A percentile compares a stretch with the other conserved stretches of the same genome.
Evolutionary conservation across 2,797 vertebrate genomes (phyloP).

Genomic region (Lerista edwardsae): DNA sequence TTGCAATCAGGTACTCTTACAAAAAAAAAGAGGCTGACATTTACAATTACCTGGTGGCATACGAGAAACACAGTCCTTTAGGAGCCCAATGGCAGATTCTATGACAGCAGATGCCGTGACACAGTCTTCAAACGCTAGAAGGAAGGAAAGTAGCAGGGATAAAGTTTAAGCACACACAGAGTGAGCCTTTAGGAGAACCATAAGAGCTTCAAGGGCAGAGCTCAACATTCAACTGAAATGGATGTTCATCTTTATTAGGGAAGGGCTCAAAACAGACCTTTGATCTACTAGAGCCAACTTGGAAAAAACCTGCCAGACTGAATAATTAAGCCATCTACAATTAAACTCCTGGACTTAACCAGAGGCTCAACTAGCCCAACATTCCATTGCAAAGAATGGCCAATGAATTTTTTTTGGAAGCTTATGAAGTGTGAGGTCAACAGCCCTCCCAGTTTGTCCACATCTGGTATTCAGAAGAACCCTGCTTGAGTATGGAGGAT

Average conservation of each 20-base stretch:
- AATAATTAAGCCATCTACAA: neutral
- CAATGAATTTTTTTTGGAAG: neutral
- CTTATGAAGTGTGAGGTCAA: neutral
- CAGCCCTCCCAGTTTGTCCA: neutral
- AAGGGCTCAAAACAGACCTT: neutral
- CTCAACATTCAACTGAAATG: neutral
- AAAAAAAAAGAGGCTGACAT: neutral
- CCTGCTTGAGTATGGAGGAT: neutral
- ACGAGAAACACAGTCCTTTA: conserved; percentile 86
- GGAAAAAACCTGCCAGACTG: neutral
- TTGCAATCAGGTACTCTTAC: neutral
- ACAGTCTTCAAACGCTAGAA: conserved; percentile 88
- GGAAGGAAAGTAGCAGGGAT: neutral
- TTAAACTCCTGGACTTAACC: neutral
- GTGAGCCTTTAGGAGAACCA: too few species aligned
- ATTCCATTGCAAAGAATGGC: neutral
- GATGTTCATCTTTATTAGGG: neutral
- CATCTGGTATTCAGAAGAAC: neutral
- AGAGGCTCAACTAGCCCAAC: neutral
- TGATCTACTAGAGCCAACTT: neutral
- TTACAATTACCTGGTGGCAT: conserved; percentile 90
- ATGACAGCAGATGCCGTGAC: conserved; percentile 85
- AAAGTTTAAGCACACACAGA: neutral
- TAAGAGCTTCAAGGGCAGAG: neutral
- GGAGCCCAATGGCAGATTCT: conserved; percentile 86